Percentiles rank a stretch among this genome's conserved stretches.
phyloP scores from a whole-genome alignment of 1,140 invertebrate genomes.

The Stegodyphus mimosarum region DNA sequence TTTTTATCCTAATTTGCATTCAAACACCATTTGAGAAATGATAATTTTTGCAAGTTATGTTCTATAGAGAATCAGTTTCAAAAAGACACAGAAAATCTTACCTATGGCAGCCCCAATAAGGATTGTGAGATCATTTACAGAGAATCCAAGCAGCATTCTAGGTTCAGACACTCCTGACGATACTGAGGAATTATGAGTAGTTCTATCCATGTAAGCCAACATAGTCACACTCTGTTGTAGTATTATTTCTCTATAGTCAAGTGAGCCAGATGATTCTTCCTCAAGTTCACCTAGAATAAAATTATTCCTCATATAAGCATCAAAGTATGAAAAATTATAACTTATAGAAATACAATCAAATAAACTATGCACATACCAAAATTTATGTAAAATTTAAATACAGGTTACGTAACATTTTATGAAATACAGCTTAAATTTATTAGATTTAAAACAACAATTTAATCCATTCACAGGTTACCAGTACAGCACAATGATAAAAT shows the following conservation, averaged over 20 bases:
- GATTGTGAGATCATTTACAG: slow-evolving; percentile 70
- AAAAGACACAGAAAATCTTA: slow-evolving; percentile 7
- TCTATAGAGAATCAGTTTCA: too few species aligned
- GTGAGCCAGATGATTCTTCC: slow-evolving; percentile 41
- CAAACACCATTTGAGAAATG: too few species aligned
- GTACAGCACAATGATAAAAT: too few species aligned
- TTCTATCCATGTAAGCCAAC: slow-evolving; percentile 58
- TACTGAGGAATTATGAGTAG: slow-evolving; percentile 35
- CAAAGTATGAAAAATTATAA: background rate
- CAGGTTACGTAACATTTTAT: too few species aligned
- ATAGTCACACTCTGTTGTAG: slow-evolving; percentile 59
- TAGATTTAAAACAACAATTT: too few species aligned
- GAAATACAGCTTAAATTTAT: too few species aligned
- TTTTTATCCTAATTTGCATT: too few species aligned
- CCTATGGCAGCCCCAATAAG: slow-evolving; percentile 71
- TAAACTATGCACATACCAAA: background rate
- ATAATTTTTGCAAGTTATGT: too few species aligned
- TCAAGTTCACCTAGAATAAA: slow-evolving; percentile 24
- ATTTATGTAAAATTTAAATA: background rate
- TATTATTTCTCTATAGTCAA: slow-evolving; percentile 50
- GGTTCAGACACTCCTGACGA: slow-evolving; percentile 27
- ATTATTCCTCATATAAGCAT: background rate
- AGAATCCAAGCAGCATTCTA: slow-evolving; percentile 67
- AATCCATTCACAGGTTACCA: too few species aligned
- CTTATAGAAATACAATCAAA: background rate